Evolutionary conservation across 1,140 invertebrate genomes (phyloP).

Genomic region (Latrodectus geometricus): DNA sequence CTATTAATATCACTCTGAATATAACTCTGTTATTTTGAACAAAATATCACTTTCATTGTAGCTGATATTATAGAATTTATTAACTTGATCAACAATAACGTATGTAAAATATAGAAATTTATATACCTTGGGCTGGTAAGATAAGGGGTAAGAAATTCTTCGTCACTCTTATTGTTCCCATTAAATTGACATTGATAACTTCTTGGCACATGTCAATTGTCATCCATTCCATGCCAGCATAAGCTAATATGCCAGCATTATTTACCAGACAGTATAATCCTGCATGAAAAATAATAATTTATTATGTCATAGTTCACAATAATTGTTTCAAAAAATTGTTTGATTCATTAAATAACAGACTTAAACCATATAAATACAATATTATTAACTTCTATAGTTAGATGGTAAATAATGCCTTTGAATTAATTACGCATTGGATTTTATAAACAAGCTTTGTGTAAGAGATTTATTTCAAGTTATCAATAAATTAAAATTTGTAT

Average conservation of each 20-base stretch:
- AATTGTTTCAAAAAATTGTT: no score
- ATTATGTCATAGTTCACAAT: no score
- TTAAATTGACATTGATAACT: conserved; percentile 85
- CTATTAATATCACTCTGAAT: neutral
- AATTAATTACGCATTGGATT: no score
- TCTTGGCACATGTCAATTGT: conserved; percentile 77
- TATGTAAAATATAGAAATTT: neutral
- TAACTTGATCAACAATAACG: neutral
- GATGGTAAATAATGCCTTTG: no score
- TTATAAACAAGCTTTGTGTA: no score
- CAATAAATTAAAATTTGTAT: no score
- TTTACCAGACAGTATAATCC: conserved; percentile 81
- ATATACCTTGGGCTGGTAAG: conserved; percentile 72
- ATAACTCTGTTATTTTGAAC: neutral
- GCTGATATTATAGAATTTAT: neutral
- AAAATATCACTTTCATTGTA: neutral
- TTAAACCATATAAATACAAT: no score
- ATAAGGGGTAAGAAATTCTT: conserved; percentile 80
- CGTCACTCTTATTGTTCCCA: conserved; percentile 83
- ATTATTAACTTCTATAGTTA: no score
- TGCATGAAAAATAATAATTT: conserved; percentile 63
- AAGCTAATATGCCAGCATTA: conserved; percentile 89
- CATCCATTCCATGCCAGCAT: conserved; percentile 91
- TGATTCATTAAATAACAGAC: no score
- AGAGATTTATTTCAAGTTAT: no score